Percentiles rank a stretch among this genome's conserved stretches.
phyloP scores from a whole-genome alignment of 2,113 vertebrate genomes.

The Syngnathus typhle region DNA sequence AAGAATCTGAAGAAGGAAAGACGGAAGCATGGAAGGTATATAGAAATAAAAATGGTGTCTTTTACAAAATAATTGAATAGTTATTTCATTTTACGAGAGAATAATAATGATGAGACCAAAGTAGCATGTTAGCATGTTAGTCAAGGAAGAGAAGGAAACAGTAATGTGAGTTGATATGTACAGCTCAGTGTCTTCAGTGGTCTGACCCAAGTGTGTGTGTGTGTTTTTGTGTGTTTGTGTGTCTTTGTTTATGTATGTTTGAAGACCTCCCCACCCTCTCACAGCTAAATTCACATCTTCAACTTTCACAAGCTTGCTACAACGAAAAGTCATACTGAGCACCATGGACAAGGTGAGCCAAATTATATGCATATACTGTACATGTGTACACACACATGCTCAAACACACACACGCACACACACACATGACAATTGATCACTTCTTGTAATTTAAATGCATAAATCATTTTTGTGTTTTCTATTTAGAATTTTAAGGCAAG shows the following conservation, averaged over 20 bases:
- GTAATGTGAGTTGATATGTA: conserved; percentile 10
- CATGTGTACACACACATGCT: background rate
- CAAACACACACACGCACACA: conserved; percentile 9
- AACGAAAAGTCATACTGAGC: conserved; percentile 40
- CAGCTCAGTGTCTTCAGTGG: background rate
- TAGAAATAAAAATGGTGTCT: conserved; percentile 1
- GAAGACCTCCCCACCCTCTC: conserved; percentile 7
- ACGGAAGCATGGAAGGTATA: conserved; percentile 13
- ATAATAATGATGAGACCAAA: background rate
- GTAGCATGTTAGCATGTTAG: conserved; percentile 17
- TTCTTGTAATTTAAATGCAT: too few relatives aligned
- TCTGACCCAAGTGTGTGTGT: background rate
- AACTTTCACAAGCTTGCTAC: conserved; percentile 32
- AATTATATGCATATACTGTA: background rate
- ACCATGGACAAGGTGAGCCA: conserved; percentile 56
- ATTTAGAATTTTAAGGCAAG: too few relatives aligned
- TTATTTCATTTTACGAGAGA: background rate
- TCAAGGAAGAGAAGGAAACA: conserved; percentile 20
- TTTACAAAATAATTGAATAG: background rate
- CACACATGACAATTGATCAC: background rate
- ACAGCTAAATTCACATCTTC: conserved; percentile 12
- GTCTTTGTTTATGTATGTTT: background rate
- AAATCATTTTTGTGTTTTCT: too few relatives aligned
- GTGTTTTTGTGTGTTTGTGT: background rate
- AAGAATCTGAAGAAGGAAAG: conserved; percentile 6